Evolutionary conservation across 2,113 vertebrate genomes (phyloP).

Genomic region (Halichoeres trimaculatus): DNA sequence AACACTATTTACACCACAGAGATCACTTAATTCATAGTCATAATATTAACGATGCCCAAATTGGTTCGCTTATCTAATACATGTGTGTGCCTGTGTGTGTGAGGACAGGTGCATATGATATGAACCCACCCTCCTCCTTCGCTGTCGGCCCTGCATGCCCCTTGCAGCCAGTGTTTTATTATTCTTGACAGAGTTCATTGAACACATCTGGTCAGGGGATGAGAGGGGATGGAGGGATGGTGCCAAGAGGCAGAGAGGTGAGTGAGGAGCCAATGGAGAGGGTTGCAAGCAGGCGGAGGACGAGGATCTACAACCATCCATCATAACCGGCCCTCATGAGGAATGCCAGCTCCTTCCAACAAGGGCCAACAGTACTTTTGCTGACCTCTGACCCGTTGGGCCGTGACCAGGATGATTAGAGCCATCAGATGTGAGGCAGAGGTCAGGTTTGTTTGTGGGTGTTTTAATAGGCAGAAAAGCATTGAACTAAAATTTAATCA

Average conservation of each 20-base stretch:
- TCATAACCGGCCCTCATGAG: constrained; percentile 73
- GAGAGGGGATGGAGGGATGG: constrained; percentile 70
- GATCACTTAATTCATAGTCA: not conserved
- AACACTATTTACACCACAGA: not conserved
- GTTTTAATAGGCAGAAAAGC: not conserved
- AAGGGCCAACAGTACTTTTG: constrained; percentile 45
- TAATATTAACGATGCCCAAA: not conserved
- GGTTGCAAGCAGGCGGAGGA: constrained; percentile 65
- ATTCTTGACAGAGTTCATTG: constrained; percentile 89
- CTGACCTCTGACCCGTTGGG: constrained; percentile 52
- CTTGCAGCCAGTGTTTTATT: constrained; percentile 83
- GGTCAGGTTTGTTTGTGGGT: not conserved
- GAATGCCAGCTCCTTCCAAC: constrained; percentile 63
- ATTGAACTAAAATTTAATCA: not conserved
- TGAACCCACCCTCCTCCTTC: constrained; percentile 15
- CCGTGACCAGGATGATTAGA: constrained; percentile 31
- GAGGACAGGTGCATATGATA: constrained; percentile 3
- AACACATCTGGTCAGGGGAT: constrained; percentile 87
- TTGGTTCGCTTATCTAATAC: constrained; percentile 8
- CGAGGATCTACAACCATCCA: constrained; percentile 72
- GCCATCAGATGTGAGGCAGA: constrained; percentile 7
- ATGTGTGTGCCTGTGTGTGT: constrained; percentile 18
- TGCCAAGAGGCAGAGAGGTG: constrained; percentile 74
- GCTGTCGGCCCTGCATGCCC: constrained; percentile 36
- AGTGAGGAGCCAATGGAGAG: constrained; percentile 68